Conservation (phyloP, 2,797 vertebrate species). For the Xiphorhynchus erythropygius region DNA sequence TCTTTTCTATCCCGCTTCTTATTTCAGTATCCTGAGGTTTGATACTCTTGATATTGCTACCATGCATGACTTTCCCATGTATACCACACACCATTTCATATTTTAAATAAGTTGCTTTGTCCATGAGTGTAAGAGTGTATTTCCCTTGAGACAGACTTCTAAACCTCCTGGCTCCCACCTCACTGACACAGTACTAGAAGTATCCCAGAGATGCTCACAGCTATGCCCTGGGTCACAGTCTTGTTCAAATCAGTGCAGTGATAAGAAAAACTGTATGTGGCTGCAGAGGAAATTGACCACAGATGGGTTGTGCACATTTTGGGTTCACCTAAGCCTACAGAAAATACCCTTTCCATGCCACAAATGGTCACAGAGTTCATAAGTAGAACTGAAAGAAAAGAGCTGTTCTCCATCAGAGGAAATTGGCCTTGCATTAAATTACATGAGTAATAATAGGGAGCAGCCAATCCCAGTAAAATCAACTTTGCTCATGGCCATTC, state of each 20-base stretch:
- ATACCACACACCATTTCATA: neutral
- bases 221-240: neutral
- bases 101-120: neutral
- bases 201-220: neutral
- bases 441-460: too few species aligned
- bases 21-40: fast-evolving
- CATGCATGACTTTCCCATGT: fast-evolving
- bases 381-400: too few species aligned
- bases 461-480: too few species aligned
- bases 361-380: too few species aligned
- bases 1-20: neutral
- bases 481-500: too few species aligned
- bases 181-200: neutral
- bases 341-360: too few species aligned
- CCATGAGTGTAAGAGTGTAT: neutral
- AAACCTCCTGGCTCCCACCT: neutral
- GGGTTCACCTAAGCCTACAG: too few species aligned
- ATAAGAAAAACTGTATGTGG: neutral
- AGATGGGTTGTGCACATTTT: neutral
- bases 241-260: neutral
- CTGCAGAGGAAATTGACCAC: neutral
- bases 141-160: neutral
- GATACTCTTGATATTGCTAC: neutral
- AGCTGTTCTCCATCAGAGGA: too few species aligned
- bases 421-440: too few species aligned